Base-by-base conservation (phyloP, 2,888 invertebrate species). In the Caenorhabditis wallacei region DNA sequence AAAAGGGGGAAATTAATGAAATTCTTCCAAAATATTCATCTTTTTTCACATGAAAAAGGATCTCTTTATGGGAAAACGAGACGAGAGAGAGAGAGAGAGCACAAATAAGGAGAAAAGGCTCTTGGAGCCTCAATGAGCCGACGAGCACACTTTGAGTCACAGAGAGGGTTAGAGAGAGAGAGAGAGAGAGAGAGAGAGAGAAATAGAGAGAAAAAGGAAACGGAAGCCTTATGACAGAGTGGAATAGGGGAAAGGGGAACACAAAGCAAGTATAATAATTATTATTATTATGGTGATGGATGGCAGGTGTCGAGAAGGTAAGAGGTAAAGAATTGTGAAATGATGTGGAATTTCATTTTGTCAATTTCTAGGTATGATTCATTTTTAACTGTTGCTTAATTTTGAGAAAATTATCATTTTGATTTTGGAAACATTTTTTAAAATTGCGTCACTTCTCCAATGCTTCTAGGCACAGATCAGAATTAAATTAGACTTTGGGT, bases 51-150 rank as follows among this genome's bases (percentile, higher is more conserved):
- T 68, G 43, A 43, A 61, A 26, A 61, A 61, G 43, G 61, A 59
- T 59, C 43, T 13, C 18, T 43, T 13, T 48, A n/a, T 48, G n/a
- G 26, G 48, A 43, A 48, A 13, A 51, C 30, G 40, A 40, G 35
- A 10, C 13, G 16, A 10, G 30, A 46, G 35, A 43, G 30, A 24
- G 20, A n/a, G 56, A 35, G 26, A 30, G 24, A 37, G 24, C 30
- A 35, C 35, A 51, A 11, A 18, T 48, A 16, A n/a, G n/a, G 35
- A 43, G 26, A 56, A 43, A 11, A 22, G 24, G n/a, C 43, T 56
- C 22, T 40, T n/a, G 13, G 35, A 56, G 54, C 66, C 74, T 75
- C 74, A 75, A 66, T 75, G 74, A 75, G 74, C 74, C 64, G 48
- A 20, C 63, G 46, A 54, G 56, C 61, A 61, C 63, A 72, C 48